Conservation (phyloP, 1,140 invertebrate genomes). For the Amphibalanus amphitrite region DNA sequence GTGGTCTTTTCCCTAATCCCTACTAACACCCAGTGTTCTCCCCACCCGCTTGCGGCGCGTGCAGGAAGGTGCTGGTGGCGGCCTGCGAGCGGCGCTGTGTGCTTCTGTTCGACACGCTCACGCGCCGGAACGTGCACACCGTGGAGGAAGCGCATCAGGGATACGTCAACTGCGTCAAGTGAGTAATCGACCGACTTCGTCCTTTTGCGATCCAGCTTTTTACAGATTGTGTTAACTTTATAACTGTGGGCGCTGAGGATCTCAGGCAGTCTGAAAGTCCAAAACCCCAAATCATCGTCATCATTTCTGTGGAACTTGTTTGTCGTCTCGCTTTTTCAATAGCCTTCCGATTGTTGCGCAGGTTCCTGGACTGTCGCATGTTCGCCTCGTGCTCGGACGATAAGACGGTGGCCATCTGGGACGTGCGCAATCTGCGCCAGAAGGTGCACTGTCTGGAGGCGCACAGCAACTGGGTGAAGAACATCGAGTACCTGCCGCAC, state of each 20-base stretch:
- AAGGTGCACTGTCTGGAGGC: conserved; percentile 58
- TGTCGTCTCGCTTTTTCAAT: not conserved
- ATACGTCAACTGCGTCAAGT: conserved; percentile 86
- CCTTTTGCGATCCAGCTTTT: too few relatives aligned
- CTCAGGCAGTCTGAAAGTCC: not conserved
- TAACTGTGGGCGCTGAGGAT: not conserved
- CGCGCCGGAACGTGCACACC: conserved; percentile 49
- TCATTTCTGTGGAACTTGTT: not conserved
- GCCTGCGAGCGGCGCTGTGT: conserved; percentile 80
- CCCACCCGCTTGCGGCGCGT: too few relatives aligned
- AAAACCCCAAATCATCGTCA: too few relatives aligned
- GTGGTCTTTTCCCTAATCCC: too few relatives aligned
- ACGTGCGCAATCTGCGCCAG: conserved; percentile 61
- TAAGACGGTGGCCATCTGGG: conserved; percentile 78
- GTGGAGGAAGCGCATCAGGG: conserved; percentile 68
- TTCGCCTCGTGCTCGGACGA: conserved; percentile 91
- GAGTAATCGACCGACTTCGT: too few relatives aligned
- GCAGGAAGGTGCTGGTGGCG: conserved; percentile 59
- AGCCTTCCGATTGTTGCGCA: conserved; percentile 21
- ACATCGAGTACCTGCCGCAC: conserved; percentile 78
- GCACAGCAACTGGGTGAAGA: conserved; percentile 91
- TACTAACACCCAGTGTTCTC: too few relatives aligned
- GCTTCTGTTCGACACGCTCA: conserved; percentile 71
- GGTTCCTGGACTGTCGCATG: conserved; percentile 68
- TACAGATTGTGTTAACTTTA: not conserved